Base-by-base conservation (phyloP, 1,140 invertebrate species). In the Magallana angulata region DNA sequence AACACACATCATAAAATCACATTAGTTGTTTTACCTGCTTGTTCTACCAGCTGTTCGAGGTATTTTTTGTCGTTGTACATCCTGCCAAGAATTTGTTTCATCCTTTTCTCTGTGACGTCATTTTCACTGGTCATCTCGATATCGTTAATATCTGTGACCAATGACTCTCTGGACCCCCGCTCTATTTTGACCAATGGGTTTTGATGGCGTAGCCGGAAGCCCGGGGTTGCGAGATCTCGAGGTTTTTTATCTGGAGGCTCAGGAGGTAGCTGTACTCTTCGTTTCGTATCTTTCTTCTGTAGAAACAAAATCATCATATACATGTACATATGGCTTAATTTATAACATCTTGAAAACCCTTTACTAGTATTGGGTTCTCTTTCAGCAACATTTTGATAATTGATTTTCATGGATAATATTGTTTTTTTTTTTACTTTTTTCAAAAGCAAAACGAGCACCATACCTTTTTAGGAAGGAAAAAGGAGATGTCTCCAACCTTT, bases 61-160 rank as follows among this genome's bases (percentile, higher is more conserved):
- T 92, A 92, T 58, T 90, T 85, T 76, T 90, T 91, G 68, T 93
- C 92, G 48, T 90, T 92, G 87, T 92, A 93, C 85, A 93, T 90
- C 82, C 92, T 89, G 16, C 92, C 92, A 57, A 93, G 81, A 7
- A 91, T 87, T 76, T 88, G 86, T 87, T 90, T 89, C 85, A 92
- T 88, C 62, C 90, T 89, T 14, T 82, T 88, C 36, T 89, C 85
- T 7, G 85, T 90, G 56, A 71, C 82, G 48, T 89, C 88, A 60
- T 82, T 58, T 18, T 87, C 88, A n/a, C 4, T 24, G 8, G 82
- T 18, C 30, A 60, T 84, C 56, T 18, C 82, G 16, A 16, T 9
- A 6, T 84, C 58, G 4, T 12, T 8, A 16, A 62, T 18, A 82
- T 60, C 85, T 16, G 58, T n/a, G 18, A 82, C 80, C 2, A 80